Base-by-base conservation (phyloP, 1,140 invertebrate species). In the Spodoptera frugiperda region DNA sequence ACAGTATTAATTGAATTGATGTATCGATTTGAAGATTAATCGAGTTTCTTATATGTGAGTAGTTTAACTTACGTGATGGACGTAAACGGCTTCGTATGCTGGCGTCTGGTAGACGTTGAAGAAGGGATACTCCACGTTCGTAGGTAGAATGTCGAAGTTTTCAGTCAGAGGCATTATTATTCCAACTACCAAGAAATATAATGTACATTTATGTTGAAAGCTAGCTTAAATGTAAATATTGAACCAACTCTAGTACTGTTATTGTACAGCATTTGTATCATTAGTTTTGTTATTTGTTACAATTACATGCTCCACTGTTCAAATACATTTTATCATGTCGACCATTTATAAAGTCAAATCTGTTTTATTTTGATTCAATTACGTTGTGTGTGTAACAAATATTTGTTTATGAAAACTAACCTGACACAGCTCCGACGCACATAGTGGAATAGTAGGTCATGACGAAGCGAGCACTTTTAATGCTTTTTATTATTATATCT, bases 131-230 rank as follows among this genome's bases (percentile, higher is more conserved):
- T 94, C 90, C 9, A 94, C 93, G 71, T 94, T 94, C 5, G 93
- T 94, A 1, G 93, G 93, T n/a, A 94, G 73, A 68, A 94, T 88
- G 25, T 89, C 81, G 59, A 94, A 93, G 46, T 90, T 88, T 78
- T 94, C 93, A 6, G 91, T 90, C 49, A 94, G 78, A 15, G 93
- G 93, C 86, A 93, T 89, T 59, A 93, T 78, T 75, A 93, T 93
- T 79, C 88, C 93, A 78, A 94, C 93, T 94, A 84, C 25, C 65
- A 78, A 67, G 5, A 49, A 68, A 70, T 46, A 25, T 39, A 14
- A 39, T 14, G 6, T 30, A 33, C 5, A 25, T 67, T 67, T 25
- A 54, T 76, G 14, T 39, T 8, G 33, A 39, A 39, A 39, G 33
- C 33, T 39, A 39, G 6, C 33, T 39, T 39, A 39, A 39, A 39